Evolutionary conservation across 2,888 invertebrate species (phyloP).

Genomic region (Leucophora obtusa): DNA sequence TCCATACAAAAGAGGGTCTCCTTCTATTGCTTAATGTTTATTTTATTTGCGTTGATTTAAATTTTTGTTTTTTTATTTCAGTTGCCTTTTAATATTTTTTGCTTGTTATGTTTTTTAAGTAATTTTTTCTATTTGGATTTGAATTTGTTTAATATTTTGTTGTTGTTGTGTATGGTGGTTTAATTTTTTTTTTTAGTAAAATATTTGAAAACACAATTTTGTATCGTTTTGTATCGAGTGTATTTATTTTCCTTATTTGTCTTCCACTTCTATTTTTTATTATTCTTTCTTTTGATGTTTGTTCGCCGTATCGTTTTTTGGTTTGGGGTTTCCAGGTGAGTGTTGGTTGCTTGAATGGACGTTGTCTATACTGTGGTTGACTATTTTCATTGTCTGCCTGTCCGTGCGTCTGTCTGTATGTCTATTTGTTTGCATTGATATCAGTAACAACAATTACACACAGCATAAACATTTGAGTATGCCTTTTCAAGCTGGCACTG

Average conservation of each 20-base stretch:
- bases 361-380: constrained; percentile 15
- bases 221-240: constrained; percentile 10
- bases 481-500: background rate
- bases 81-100: constrained; percentile 16
- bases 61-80: background rate
- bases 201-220: constrained; percentile 35
- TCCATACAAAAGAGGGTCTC: constrained; percentile 3
- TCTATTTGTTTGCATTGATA: constrained; percentile 8
- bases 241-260: constrained; percentile 27
- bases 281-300: constrained; percentile 25
- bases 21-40: constrained; percentile 42
- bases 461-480: constrained; percentile 15
- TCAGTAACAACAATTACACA: constrained; percentile 13
- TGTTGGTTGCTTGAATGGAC: constrained; percentile 30
- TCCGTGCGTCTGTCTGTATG: background rate
- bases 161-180: constrained; percentile 10
- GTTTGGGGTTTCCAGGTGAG: constrained; percentile 47
- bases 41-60: constrained; percentile 40
- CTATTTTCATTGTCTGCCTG: constrained; percentile 11
- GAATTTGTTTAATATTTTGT: constrained; percentile 5
- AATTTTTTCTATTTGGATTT: constrained; percentile 30
- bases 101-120: constrained; percentile 50
- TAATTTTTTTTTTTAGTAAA: constrained; percentile 33
- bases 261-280: constrained; percentile 12
- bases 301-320: constrained; percentile 19